These are phyloP conservation scores for Melolontha melolontha DNA, from an alignment of 2,888 invertebrate species.

Conservation along the genomic window DNA sequence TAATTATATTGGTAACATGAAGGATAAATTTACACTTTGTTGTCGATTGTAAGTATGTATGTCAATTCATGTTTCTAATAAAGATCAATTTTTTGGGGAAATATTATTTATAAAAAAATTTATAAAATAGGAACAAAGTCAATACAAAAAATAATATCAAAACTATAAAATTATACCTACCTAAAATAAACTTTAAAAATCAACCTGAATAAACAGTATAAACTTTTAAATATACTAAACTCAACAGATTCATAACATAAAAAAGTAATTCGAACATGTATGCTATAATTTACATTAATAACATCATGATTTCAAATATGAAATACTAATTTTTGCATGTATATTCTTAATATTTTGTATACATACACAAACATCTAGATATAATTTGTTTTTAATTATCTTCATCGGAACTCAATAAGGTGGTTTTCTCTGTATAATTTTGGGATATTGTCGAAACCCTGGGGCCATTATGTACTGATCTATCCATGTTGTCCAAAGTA, in stretches of 20 bases:
- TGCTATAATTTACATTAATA: neutral
- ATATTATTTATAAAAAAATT: neutral
- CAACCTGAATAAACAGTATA: too few species aligned
- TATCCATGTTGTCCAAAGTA: slow-evolving; percentile 56
- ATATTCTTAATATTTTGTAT: slow-evolving; percentile 13
- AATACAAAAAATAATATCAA: neutral
- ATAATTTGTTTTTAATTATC: slow-evolving; percentile 67
- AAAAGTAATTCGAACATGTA: neutral
- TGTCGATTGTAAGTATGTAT: slow-evolving; percentile 21
- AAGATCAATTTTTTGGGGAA: neutral
- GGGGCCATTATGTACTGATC: slow-evolving; percentile 70
- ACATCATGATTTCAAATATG: slow-evolving; percentile 32
- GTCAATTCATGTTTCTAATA: neutral
- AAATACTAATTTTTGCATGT: slow-evolving; percentile 22
- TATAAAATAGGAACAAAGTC: neutral
- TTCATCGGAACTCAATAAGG: slow-evolving; percentile 94
- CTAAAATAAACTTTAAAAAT: neutral
- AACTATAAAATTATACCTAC: neutral
- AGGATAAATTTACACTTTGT: slow-evolving; percentile 22
- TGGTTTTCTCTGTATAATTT: slow-evolving; percentile 96
- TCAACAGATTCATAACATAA: too few species aligned
- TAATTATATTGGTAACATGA: slow-evolving; percentile 32
- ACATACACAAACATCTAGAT: slow-evolving; percentile 21
- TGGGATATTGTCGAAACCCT: slow-evolving; percentile 84
- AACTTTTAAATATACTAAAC: too few species aligned